Evolutionary conservation across 1,140 invertebrate species (phyloP), one percentile per base, ranked within the genome.

Genomic region (Nasonia longicornis): DNA sequence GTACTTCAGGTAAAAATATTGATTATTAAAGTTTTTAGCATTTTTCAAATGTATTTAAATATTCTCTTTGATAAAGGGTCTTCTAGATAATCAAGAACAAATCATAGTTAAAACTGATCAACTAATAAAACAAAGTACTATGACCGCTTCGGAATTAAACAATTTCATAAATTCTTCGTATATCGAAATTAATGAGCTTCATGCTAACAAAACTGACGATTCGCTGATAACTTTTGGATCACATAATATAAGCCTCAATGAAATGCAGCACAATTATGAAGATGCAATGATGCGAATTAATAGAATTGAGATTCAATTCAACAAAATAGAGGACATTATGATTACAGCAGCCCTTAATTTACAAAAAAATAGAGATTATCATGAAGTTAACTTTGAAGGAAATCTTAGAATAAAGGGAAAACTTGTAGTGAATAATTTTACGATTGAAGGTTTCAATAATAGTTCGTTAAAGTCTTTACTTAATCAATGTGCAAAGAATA

Each of bases 371-470:
- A 2, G 35, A 31, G 85, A 2, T 64, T 79, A 48, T 20, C 11
- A 73, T 16, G 52, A 73, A 26, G 26, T 79, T 4, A 74, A 86
- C 12, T 79, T 89, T 14, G 67, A 16, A 10, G 87, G 85, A 58
- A 71, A 83, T 81, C 48, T 89, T 4, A 38, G 74, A 12, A 69
- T 89, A n/a, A 79, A 45, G 8, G 86, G 86, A 14, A 85, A 48
- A 16, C 48, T 89, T 20, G 45, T 74, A 11, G 83, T 86, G 2
- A 78, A 85, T 3, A 86, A 88, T n/a, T 76, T 89, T 48, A 72
- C 22, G 0, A 77, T 84, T 8, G 66, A 82, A 20, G 74, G 42
- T 20, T 26, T 89, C 4, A 87, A 89, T 70, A 74, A 83, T 0
- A 35, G 84, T n/a, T 35, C 84, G 31, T 75, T 74, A 3, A 67